Percentiles rank a stretch among this genome's conserved stretches.
Conservation (phyloP, 2,888 invertebrate genomes). For the Notodonta ziczac region DNA sequence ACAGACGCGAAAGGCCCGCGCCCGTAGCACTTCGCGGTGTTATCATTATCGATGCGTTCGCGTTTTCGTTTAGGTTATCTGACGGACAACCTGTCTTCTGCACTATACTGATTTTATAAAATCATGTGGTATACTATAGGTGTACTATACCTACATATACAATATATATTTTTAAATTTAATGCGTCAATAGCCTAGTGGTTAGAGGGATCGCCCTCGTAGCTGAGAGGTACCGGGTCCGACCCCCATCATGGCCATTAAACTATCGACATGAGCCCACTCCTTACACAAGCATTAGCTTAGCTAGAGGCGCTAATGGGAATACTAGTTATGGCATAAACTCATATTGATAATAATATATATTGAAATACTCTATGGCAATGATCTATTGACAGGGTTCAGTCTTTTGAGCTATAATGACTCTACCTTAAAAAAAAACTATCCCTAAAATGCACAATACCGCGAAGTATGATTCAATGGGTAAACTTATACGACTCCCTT, state of each 20-base stretch:
- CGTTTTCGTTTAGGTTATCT: slow-evolving; percentile 79
- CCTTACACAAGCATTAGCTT: too few species aligned
- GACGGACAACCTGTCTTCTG: slow-evolving; percentile 74
- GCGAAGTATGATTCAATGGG: background rate
- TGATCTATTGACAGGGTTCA: background rate
- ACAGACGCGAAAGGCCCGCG: slow-evolving; percentile 60
- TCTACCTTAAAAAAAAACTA: background rate
- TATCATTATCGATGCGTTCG: slow-evolving; percentile 73
- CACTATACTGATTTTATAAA: slow-evolving; percentile 46
- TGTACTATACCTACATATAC: too few species aligned
- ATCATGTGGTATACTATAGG: slow-evolving; percentile 8
- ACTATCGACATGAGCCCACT: too few species aligned
- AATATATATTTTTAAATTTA: too few species aligned
- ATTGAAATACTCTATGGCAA: too few species aligned
- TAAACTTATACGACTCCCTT: slow-evolving; percentile 11
- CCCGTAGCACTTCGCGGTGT: slow-evolving; percentile 51
- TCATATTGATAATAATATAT: too few species aligned
- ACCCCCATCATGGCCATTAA: too few species aligned
- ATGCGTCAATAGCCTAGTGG: too few species aligned
- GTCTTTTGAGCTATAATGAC: background rate
- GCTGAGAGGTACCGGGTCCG: too few species aligned
- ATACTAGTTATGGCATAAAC: too few species aligned
- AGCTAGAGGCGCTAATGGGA: too few species aligned
- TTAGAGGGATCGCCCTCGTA: too few species aligned
- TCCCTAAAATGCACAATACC: background rate